Conservation (phyloP, 2,797 vertebrate genomes). For the Microctenopoma stevenorrisi region DNA sequence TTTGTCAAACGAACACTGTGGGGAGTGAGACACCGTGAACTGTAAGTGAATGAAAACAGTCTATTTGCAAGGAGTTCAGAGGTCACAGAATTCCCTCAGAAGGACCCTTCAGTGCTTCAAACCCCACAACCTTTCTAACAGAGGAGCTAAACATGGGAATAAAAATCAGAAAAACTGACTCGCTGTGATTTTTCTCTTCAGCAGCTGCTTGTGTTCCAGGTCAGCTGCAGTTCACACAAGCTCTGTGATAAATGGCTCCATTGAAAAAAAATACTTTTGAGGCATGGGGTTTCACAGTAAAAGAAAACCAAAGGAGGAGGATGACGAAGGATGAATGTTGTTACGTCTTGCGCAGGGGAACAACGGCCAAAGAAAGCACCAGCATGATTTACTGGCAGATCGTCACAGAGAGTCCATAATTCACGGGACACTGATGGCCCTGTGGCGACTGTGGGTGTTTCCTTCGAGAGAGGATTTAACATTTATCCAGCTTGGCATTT, state of each 20-base stretch:
- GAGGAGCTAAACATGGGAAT: not conserved
- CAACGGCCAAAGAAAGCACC: conserved; percentile 62
- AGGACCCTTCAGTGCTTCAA: not conserved
- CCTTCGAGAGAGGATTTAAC: conserved; percentile 29
- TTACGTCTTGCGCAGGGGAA: conserved; percentile 33
- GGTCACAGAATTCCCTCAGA: conserved; percentile 31
- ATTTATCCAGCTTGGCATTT: conserved; percentile 34
- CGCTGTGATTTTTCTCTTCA: conserved; percentile 1
- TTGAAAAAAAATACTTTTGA: conserved; percentile 44
- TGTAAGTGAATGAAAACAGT: conserved; percentile 22
- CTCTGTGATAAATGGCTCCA: conserved; percentile 48
- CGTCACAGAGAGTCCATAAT: conserved; percentile 54
- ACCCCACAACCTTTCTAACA: conserved; percentile 8
- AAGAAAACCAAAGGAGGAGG: conserved; percentile 20
- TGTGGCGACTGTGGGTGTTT: conserved; percentile 48
- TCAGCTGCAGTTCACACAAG: conserved; percentile 51
- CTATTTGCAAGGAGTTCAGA: conserved; percentile 26
- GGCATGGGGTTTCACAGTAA: conserved; percentile 38
- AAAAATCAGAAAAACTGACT: conserved; percentile 22
- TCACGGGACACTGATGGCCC: conserved; percentile 45
- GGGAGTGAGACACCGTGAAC: not conserved
- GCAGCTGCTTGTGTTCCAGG: conserved; percentile 51
- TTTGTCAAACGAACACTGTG: not conserved
- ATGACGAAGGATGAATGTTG: conserved; percentile 42
- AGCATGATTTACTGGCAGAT: conserved; percentile 46